A percentile compares a stretch with the other conserved stretches of the same genome.
Evolutionary conservation across 2,888 invertebrate genomes (phyloP).

Genomic region (Acronicta psi): DNA sequence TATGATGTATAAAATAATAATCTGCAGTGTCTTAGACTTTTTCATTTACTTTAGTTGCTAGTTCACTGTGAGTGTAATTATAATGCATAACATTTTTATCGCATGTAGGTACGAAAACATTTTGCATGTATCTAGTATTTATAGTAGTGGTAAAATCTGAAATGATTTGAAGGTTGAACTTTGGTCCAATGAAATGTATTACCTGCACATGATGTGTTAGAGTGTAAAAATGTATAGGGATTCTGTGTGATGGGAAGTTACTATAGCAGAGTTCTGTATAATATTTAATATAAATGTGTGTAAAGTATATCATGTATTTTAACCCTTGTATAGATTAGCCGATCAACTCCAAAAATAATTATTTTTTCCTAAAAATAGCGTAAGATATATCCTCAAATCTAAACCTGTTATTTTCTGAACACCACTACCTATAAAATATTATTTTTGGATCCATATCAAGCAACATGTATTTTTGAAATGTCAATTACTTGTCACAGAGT

Average conservation of each 20-base stretch:
- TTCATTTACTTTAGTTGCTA: constrained; percentile 63
- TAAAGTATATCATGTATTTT: constrained; percentile 34
- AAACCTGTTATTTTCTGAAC: constrained; percentile 19
- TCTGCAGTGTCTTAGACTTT: constrained; percentile 70
- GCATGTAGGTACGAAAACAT: constrained; percentile 56
- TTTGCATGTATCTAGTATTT: constrained; percentile 56
- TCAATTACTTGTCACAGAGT: constrained; percentile 46
- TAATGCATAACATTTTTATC: constrained; percentile 57
- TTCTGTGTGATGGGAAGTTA: constrained; percentile 39
- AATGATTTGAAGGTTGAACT: constrained; percentile 86
- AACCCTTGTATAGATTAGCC: constrained; percentile 29
- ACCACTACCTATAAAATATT: constrained; percentile 8
- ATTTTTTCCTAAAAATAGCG: neutral
- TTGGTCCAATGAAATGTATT: constrained; percentile 88
- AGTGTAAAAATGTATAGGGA: constrained; percentile 59
- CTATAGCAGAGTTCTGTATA: constrained; percentile 40
- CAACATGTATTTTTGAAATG: constrained; percentile 35
- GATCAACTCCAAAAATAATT: constrained; percentile 23
- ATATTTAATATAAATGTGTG: constrained; percentile 38
- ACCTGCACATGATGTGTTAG: constrained; percentile 84
- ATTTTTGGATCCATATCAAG: constrained; percentile 7
- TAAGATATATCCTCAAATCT: constrained; percentile 1
- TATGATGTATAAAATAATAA: constrained; percentile 56
- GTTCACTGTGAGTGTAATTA: constrained; percentile 64
- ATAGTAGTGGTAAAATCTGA: constrained; percentile 62